Evolutionary conservation across 1,140 invertebrate genomes (phyloP).

Genomic region (Doryteuthis pealeii): DNA sequence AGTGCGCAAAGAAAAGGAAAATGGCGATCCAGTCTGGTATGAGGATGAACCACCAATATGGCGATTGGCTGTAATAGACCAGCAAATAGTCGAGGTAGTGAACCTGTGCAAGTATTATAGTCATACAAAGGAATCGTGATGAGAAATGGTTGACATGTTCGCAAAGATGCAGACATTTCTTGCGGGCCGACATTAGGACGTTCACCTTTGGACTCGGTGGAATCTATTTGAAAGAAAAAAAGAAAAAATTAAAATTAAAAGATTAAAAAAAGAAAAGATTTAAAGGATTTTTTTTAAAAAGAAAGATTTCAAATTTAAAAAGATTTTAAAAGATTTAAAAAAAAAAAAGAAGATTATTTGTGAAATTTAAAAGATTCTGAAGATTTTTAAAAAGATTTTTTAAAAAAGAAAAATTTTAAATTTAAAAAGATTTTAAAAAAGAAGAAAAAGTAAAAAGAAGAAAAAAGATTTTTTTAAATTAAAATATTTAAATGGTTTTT

Average conservation of each 20-base stretch:
- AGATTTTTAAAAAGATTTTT: too few species aligned
- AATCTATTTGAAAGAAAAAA: neutral
- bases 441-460: too few species aligned
- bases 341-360: too few species aligned
- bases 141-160: neutral
- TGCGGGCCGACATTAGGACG: neutral
- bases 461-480: too few species aligned
- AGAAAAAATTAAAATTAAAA: neutral
- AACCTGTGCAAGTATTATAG: neutral
- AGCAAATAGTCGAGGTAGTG: neutral
- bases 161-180: neutral
- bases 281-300: too few species aligned
- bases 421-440: too few species aligned
- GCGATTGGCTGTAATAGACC: neutral
- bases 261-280: too few species aligned
- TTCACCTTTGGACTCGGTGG: neutral
- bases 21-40: neutral
- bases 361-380: too few species aligned
- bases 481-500: too few species aligned
- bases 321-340: too few species aligned
- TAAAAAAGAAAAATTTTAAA: too few species aligned
- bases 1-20: neutral
- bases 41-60: neutral
- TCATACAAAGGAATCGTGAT: neutral
- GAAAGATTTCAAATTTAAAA: too few species aligned